Conservation (phyloP, 1,140 invertebrate genomes). For the Magallana angulata region DNA sequence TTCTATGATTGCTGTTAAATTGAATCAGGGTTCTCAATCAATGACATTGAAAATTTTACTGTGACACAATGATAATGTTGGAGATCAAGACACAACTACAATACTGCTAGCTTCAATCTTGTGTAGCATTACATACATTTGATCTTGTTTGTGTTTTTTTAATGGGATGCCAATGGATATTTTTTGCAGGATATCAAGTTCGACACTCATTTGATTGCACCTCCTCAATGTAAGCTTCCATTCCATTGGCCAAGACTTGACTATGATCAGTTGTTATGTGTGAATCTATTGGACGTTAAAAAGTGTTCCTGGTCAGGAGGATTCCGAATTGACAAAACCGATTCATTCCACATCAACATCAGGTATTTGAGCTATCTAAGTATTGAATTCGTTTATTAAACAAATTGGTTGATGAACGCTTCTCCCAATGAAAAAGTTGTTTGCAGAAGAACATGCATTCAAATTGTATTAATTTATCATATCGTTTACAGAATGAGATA, state of each 20-base stretch:
- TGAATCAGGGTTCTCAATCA: too few relatives aligned
- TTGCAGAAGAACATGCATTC: not conserved
- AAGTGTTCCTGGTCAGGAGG: conserved; percentile 95
- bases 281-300: conserved; percentile 84
- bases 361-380: conserved; percentile 80
- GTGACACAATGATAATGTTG: too few relatives aligned
- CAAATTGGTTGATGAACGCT: too few relatives aligned
- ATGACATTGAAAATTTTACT: too few relatives aligned
- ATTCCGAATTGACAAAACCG: conserved; percentile 90
- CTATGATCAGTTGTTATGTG: conserved; percentile 92
- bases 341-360: conserved; percentile 94
- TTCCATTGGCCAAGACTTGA: conserved; percentile 97
- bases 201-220: conserved; percentile 83
- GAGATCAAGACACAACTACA: too few relatives aligned
- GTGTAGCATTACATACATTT: too few relatives aligned
- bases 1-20: too few relatives aligned
- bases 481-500: not conserved
- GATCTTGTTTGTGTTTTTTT: too few relatives aligned
- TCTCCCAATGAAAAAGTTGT: too few relatives aligned
- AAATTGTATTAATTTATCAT: not conserved
- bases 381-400: too few relatives aligned
- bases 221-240: conserved; percentile 92
- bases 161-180: not conserved
- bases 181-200: conserved; percentile 46
- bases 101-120: too few relatives aligned